Base-by-base conservation (phyloP, 2,113 vertebrate genomes). In the Haliaeetus leucogaster region DNA sequence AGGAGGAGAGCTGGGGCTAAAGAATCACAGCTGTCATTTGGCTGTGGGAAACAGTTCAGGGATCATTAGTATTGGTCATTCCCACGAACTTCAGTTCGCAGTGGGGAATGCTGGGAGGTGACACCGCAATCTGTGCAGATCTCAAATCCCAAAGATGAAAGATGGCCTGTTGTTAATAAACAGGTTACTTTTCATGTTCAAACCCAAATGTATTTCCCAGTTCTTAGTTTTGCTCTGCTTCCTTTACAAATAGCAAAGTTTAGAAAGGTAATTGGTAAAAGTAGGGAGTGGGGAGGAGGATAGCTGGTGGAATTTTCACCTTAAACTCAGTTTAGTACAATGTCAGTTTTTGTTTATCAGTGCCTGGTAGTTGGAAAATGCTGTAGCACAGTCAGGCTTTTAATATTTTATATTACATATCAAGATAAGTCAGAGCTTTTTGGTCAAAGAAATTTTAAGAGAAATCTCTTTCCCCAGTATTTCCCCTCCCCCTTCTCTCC, bases 41-140 rank as follows among this genome's bases (percentile, higher is more conserved):
- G 97, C 98, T 99, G 99, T 99, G 99, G 99, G 99, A 99, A 99
- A 99, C 97, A 98, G 98, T 98, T 98, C 98, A 98, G 98, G 97
- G 97, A 98, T 99, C 98, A 98, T 98, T 98, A 99, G 98, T 97
- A 98, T 98, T 99, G 98, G 98, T 98, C 98, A 98, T 99, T 99
- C 99, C 99, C 99, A 99, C 79, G 99, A 99, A 99, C 99, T 98
- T 96, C 98, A 97, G 97, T 98, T 98, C 97, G 82, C 97, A 97
- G 90, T 98, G 97, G 98, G 98, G 98, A 98, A 98, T 94, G 95
- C 82, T 53, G 92, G 98, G 98, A 99, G 98, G 98, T 98, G 98
- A 98, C 95, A 93, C 86, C 87, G 77, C 98, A 97, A 98, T 98
- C 97, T 98, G 97, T 98, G 97, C 97, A 97, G 98, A 98, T 98